phyloP scores from a whole-genome alignment of 1,140 invertebrate species.

The Drosophila pseudoananassae region DNA sequence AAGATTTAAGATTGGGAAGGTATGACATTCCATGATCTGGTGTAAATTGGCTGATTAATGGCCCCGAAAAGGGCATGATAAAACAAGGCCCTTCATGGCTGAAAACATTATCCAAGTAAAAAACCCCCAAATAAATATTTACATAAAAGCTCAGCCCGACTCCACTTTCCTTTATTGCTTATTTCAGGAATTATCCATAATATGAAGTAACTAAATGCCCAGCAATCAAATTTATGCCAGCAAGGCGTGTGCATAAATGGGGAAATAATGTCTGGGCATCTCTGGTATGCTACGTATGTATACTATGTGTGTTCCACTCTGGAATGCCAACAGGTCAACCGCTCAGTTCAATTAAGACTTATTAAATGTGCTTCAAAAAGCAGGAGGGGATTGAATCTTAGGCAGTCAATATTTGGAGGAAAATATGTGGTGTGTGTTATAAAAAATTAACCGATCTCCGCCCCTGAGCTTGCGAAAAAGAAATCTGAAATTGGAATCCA shows the following conservation, averaged over 20 bases:
- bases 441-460: constrained; percentile 10
- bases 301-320: constrained; percentile 4
- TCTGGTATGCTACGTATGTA: constrained; percentile 23
- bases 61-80: too few species aligned
- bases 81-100: too few species aligned
- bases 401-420: too few species aligned
- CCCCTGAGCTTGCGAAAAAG: constrained; percentile 42
- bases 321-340: constrained; percentile 63
- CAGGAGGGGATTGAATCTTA: constrained; percentile 25
- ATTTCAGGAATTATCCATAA: too few species aligned
- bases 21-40: too few species aligned
- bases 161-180: too few species aligned
- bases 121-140: too few species aligned
- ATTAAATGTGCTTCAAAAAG: constrained; percentile 45
- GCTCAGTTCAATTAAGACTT: constrained; percentile 76
- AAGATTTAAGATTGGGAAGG: too few species aligned
- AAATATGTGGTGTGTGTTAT: too few species aligned
- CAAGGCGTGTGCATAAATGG: not conserved
- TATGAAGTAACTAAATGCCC: not conserved
- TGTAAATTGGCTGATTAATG: too few species aligned
- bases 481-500: constrained; percentile 65
- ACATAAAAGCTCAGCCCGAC: too few species aligned
- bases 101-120: too few species aligned
- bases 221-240: not conserved
- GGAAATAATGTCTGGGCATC: not conserved